These are phyloP conservation scores for Drosophila putrida DNA, from an alignment of 2,888 invertebrate species.

Conservation along the genomic window DNA sequence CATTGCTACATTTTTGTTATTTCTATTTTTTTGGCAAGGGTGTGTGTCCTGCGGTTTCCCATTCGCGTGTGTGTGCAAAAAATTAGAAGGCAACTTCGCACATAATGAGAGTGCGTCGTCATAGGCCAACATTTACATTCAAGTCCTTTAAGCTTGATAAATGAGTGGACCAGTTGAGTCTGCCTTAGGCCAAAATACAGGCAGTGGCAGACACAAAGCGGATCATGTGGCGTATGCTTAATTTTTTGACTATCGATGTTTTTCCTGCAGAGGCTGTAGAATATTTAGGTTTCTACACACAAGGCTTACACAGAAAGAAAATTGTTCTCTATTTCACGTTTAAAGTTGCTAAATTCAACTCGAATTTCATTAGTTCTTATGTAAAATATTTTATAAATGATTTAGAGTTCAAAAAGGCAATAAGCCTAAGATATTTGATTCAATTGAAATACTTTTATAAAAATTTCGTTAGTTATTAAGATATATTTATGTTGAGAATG, in stretches of 20 bases:
- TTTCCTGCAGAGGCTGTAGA: not conserved
- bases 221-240: constrained; percentile 55
- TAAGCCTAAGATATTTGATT: too few relatives aligned
- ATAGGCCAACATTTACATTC: constrained; percentile 63
- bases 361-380: too few relatives aligned
- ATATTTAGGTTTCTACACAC: not conserved
- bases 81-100: constrained; percentile 42
- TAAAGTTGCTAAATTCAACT: too few relatives aligned
- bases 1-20: not conserved
- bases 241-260: constrained; percentile 31
- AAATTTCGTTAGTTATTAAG: too few relatives aligned
- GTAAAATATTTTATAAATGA: too few relatives aligned
- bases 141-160: constrained; percentile 82
- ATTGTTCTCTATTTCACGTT: too few relatives aligned
- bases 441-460: too few relatives aligned
- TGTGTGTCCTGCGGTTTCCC: constrained; percentile 45
- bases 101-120: constrained; percentile 57
- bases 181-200: constrained; percentile 1
- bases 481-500: too few relatives aligned
- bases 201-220: constrained; percentile 25
- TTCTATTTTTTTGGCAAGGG: constrained; percentile 44
- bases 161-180: constrained; percentile 60
- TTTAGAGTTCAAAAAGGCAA: too few relatives aligned
- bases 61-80: constrained; percentile 45
- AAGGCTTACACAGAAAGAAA: too few relatives aligned